Conservation (phyloP, 2,113 vertebrate species). For the Enhydra lutris region DNA sequence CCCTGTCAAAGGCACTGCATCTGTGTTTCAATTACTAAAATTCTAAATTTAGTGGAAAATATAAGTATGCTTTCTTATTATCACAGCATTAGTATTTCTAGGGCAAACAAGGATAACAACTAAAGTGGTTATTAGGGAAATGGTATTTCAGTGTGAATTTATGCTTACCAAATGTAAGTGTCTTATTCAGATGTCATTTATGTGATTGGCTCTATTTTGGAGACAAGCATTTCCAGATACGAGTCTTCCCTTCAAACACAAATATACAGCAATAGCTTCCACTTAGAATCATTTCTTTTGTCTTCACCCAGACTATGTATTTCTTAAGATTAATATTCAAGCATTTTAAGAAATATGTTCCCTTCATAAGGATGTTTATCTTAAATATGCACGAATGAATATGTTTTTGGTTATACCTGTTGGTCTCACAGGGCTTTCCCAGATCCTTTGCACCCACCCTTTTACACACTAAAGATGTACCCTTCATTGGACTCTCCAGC, state of each 20-base stretch:
- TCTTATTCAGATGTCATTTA: constrained; percentile 63
- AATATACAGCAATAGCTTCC: constrained; percentile 34
- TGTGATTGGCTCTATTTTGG: constrained; percentile 60
- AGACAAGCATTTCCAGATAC: constrained; percentile 43
- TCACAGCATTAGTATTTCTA: constrained; percentile 70
- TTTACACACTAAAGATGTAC: not conserved
- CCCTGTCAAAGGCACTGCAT: constrained; percentile 59
- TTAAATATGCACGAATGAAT: constrained; percentile 9
- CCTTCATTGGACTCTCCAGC: not conserved
- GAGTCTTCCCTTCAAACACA: constrained; percentile 48
- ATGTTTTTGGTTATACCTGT: not conserved
- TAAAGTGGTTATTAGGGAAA: constrained; percentile 69
- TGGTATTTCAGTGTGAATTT: constrained; percentile 61
- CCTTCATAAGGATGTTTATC: constrained; percentile 20
- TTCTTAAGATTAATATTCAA: constrained; percentile 29
- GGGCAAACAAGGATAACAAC: constrained; percentile 68
- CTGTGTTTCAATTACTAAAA: constrained; percentile 66
- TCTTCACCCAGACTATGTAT: not conserved
- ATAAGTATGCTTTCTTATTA: constrained; percentile 66
- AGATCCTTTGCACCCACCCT: not conserved
- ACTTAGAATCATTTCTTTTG: constrained; percentile 39
- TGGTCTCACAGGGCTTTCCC: not conserved
- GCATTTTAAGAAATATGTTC: not conserved
- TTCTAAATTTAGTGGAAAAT: constrained; percentile 73
- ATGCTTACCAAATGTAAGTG: constrained; percentile 63